Evolutionary conservation across 92 coral and sea anemone genomes (phyloP).

Genomic region (Parazoanthus atlanticus): DNA sequence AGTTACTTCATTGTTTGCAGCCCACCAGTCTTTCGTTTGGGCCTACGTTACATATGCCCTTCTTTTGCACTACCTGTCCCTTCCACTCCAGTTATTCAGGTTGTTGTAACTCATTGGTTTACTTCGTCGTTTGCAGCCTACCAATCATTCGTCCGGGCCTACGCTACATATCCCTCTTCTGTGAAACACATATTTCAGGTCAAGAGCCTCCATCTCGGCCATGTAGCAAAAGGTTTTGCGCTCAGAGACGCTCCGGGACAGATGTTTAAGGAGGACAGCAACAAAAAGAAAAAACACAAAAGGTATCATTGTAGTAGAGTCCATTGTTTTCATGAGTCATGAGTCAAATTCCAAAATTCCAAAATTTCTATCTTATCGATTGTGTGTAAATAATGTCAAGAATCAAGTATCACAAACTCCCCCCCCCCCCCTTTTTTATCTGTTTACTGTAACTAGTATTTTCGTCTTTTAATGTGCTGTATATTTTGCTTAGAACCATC

Average conservation of each 20-base stretch:
- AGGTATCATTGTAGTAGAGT: constrained; percentile 10
- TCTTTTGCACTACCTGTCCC: constrained; percentile 41
- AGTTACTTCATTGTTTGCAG: constrained; percentile 40
- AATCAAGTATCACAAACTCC: no score
- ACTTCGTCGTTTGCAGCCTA: constrained; percentile 63
- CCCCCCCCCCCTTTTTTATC: no score
- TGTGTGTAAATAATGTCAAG: no score
- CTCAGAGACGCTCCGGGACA: constrained; percentile 93
- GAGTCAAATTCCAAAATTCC: background rate
- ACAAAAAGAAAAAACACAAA: constrained; percentile 34
- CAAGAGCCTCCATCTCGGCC: constrained; percentile 89
- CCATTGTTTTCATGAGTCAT: no score
- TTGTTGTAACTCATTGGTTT: background rate
- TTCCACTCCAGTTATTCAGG: background rate
- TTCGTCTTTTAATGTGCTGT: no score
- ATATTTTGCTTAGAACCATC: no score
- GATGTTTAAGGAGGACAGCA: constrained; percentile 62
- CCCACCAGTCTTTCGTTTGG: constrained; percentile 88
- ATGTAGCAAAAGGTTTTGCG: constrained; percentile 94
- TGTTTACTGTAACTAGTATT: no score
- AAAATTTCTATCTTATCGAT: background rate
- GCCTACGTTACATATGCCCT: constrained; percentile 81
- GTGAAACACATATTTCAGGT: constrained; percentile 89
- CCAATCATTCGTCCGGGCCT: constrained; percentile 93
- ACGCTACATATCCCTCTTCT: constrained; percentile 85